Conservation (phyloP, 2,113 vertebrate species). For the Cricetomys ansorgei region DNA sequence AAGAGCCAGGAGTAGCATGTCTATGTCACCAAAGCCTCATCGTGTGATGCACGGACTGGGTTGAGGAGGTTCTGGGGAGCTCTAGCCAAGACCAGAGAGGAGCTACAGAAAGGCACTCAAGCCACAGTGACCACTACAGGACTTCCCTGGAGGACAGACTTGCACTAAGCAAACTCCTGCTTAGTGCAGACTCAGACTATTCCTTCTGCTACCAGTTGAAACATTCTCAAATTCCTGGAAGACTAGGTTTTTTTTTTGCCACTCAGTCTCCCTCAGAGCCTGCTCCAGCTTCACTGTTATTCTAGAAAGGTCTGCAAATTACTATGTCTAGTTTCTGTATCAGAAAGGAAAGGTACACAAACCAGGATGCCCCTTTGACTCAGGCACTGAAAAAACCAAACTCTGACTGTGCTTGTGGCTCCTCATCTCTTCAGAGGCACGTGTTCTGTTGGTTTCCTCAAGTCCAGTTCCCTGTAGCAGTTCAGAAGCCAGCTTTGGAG, state of each 20-base stretch:
- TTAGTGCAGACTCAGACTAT: no score
- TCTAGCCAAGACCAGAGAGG: not conserved
- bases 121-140: not conserved
- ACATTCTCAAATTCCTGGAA: not conserved
- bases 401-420: not conserved
- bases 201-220: not conserved
- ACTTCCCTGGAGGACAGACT: not conserved
- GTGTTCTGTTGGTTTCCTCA: not conserved
- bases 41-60: fast-evolving
- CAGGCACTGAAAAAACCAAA: not conserved
- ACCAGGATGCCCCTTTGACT: not conserved
- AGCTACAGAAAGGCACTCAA: not conserved
- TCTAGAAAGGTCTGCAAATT: not conserved
- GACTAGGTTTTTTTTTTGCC: not conserved
- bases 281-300: not conserved
- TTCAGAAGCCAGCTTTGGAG: not conserved
- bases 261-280: not conserved
- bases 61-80: not conserved
- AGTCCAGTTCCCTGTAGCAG: not conserved
- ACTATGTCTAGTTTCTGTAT: not conserved
- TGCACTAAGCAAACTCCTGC: not conserved
- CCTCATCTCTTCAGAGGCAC: not conserved
- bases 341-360: not conserved
- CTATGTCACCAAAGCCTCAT: fast-evolving
- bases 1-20: not conserved